Evolutionary conservation across 37 sponge, comb jelly and placozoan genomes (phyloP).

Genomic region (Spongilla lacustris): DNA sequence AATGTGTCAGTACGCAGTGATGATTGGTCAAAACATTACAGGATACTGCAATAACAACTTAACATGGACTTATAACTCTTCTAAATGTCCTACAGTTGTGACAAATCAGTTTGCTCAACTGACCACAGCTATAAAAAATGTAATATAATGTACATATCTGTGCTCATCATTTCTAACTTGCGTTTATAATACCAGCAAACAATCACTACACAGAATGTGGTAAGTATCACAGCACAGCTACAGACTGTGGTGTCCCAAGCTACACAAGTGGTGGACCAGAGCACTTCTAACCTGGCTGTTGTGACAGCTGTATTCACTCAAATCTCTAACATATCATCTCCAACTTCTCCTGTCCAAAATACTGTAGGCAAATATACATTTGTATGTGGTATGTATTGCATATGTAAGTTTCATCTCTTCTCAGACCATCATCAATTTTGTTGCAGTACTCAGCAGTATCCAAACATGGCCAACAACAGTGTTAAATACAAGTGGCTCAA

Average conservation of each 20-base stretch:
- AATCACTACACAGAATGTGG: neutral
- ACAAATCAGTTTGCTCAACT: neutral
- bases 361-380: neutral
- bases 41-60: neutral
- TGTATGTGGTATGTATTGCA: neutral
- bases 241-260: neutral
- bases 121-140: neutral
- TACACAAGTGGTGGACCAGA: neutral
- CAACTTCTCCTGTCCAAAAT: neutral
- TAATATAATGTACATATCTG: neutral
- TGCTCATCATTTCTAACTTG: too few species aligned
- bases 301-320: neutral
- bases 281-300: neutral
- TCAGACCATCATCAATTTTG: neutral
- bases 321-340: neutral
- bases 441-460: neutral
- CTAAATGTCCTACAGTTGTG: constrained; percentile 8
- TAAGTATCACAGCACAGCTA: neutral
- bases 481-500: neutral
- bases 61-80: neutral
- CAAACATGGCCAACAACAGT: neutral
- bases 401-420: neutral
- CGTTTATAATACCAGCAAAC: too few species aligned
- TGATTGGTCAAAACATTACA: neutral
- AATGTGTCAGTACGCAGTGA: neutral